phyloP scores from a whole-genome alignment of 1,140 invertebrate species.

The Stratiolaelaps scimitus region DNA sequence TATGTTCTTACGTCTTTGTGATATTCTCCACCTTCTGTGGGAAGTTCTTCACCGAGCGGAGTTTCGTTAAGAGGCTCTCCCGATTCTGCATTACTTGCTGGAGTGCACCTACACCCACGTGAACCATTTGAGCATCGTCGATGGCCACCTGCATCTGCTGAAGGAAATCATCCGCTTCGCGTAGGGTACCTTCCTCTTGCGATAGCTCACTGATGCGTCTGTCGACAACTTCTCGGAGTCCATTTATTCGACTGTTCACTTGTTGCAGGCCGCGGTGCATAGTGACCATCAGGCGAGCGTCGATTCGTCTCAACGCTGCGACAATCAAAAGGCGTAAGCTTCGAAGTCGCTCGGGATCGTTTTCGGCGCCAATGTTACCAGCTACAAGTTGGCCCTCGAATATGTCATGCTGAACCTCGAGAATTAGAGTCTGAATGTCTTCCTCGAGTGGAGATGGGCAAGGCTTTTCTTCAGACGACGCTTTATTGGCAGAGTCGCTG shows the following conservation, averaged over 20 bases:
- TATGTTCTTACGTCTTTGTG: too few relatives aligned
- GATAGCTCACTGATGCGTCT: background rate
- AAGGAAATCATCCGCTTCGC: slow-evolving; percentile 18
- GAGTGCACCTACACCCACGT: background rate
- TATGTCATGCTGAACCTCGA: background rate
- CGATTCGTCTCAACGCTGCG: background rate
- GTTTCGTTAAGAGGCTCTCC: background rate
- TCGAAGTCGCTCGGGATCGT: background rate
- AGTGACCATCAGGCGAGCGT: background rate
- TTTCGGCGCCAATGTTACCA: too few relatives aligned
- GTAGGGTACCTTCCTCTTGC: background rate
- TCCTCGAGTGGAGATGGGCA: background rate
- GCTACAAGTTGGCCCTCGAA: too few relatives aligned
- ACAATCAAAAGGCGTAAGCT: background rate
- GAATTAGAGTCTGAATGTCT: slow-evolving; percentile 3
- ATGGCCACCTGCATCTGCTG: slow-evolving; percentile 25
- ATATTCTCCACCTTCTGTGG: too few relatives aligned
- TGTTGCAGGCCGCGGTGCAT: slow-evolving; percentile 13
- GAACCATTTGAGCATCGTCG: slow-evolving; percentile 7
- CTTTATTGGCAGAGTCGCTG: background rate
- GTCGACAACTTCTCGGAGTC: background rate
- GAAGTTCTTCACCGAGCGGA: background rate
- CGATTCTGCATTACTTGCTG: slow-evolving; percentile 15
- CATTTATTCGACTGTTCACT: background rate
- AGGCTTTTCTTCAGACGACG: background rate